phyloP scores from a whole-genome alignment of 2,113 vertebrate species.

The Elephantulus edwardii region DNA sequence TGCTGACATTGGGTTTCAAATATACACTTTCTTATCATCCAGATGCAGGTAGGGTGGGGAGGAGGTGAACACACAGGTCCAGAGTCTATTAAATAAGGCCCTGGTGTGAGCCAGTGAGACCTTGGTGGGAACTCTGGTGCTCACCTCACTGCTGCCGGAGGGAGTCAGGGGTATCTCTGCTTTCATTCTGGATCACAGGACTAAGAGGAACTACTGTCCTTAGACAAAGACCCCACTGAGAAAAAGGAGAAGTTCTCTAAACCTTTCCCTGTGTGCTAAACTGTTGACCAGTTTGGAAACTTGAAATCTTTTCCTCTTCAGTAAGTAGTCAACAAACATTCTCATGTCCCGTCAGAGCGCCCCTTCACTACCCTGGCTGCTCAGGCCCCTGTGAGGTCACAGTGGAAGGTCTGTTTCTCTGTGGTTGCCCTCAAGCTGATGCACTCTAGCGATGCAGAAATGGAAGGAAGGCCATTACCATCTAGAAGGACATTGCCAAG shows the following conservation, averaged over 20 bases:
- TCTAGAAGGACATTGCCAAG: neutral
- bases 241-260: neutral
- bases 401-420: neutral
- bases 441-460: neutral
- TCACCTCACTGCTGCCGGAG: fast-evolving
- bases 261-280: neutral
- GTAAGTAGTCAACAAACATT: neutral
- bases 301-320: neutral
- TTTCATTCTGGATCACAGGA: neutral
- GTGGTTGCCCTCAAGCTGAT: neutral
- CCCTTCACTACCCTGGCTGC: neutral
- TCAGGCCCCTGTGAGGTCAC: neutral
- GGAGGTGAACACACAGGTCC: neutral
- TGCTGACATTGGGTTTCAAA: neutral
- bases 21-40: neutral
- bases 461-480: neutral
- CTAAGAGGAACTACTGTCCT: neutral
- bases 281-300: neutral
- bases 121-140: no score
- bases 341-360: no score
- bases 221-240: neutral
- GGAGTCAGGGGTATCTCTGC: no score
- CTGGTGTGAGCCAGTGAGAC: neutral
- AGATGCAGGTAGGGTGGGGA: neutral
- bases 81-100: neutral